These are phyloP conservation scores for Rhinolophus ferrumequinum DNA, from an alignment of 2,113 vertebrate species.

Conservation along the genomic window DNA sequence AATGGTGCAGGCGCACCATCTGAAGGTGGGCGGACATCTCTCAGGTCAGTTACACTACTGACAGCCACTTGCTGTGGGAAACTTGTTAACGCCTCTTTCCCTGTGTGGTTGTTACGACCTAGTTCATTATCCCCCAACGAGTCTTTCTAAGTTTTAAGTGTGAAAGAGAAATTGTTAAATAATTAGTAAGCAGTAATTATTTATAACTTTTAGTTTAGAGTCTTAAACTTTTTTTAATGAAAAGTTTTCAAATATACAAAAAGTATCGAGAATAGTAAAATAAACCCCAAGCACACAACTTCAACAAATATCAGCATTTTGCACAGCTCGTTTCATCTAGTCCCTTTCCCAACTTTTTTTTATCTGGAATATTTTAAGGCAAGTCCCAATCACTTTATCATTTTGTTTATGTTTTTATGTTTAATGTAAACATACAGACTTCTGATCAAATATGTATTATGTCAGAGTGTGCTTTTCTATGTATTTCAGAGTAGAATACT, in stretches of 20 bases:
- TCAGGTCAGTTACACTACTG: neutral
- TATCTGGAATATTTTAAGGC: neutral
- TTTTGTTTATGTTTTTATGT: neutral
- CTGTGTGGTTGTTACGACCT: neutral
- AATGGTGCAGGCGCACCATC: neutral
- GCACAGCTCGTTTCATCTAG: neutral
- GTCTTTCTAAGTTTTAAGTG: constrained; percentile 27
- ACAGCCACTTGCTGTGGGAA: neutral
- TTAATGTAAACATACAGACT: constrained; percentile 22
- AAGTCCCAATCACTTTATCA: neutral
- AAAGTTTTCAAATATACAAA: neutral
- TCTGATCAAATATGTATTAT: neutral
- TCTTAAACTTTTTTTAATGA: constrained; percentile 14
- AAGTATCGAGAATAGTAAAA: neutral
- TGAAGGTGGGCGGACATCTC: neutral
- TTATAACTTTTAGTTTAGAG: constrained; percentile 17
- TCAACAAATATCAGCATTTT: neutral
- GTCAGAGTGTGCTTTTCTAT: neutral
- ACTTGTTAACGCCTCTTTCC: neutral
- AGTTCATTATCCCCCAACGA: neutral
- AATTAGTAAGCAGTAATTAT: neutral
- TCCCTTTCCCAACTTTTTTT: neutral
- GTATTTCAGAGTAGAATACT: neutral
- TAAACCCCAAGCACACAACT: neutral
- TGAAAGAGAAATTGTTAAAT: neutral